Evolutionary conservation across 2,888 invertebrate genomes (phyloP), one percentile per base, ranked within the genome.

Genomic region (Phyllotreta cruciferae): DNA sequence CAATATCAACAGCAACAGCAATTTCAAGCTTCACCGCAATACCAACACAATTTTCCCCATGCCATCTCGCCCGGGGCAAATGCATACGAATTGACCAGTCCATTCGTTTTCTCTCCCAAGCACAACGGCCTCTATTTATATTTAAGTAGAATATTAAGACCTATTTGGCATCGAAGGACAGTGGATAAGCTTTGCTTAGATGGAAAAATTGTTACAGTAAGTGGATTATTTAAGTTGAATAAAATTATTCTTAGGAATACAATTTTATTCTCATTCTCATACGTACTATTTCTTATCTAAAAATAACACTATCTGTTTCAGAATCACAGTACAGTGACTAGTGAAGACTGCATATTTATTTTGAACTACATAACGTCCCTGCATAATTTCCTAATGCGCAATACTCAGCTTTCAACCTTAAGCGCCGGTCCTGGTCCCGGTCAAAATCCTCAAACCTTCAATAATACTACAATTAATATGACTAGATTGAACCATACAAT

Each of bases 81-180:
- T 6, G 45, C 66, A 11, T 75, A 74, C 38, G 75, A 77, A 50
- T 52, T 70, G 2, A 66, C 67, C 13, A 70, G 66, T 44, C 75
- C 77, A 1, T 75, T 78, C 53, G 69, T 73, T 10, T 79, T 84
- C 79, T 93, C 94, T 0, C 89, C 93, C 0, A 95, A 95, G 78
- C 98, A 98, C 78, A 94, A 96, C 77, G 96, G 96, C 0, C 85
- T 98, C 6, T 98, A 96, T 81, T 85, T 96, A 44, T 96, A 94
- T 77, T 88, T 97, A 9, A 89, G 93, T 14, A 86, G 98, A 71
- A 90, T 98, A 71, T 82, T 99, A 11, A 84, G 94, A 36, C 92
- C 94, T 0, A 85, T 98, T 67, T 98, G 98, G 98, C 90, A 88
- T 72, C 82, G 89, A 68, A 87, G 88, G 78, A 92, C 92, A 73